These are phyloP conservation scores for Chrysotoxum bicinctum DNA, from an alignment of 2,888 invertebrate genomes.

Conservation along the genomic window DNA sequence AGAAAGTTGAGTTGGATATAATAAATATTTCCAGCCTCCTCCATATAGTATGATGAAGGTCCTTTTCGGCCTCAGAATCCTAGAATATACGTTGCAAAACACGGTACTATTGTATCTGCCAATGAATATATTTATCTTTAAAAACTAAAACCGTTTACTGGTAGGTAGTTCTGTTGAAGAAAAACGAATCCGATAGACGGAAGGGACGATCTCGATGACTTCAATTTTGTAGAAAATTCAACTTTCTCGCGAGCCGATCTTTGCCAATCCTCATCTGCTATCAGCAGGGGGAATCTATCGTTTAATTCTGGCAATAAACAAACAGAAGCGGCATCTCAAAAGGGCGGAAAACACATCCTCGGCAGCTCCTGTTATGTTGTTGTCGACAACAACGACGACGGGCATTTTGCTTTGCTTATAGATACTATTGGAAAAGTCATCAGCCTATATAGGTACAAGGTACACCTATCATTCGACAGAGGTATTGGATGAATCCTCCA, in stretches of 20 bases:
- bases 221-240: slow-evolving; percentile 1
- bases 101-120: neutral
- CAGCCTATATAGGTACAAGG: neutral
- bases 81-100: fast-evolving
- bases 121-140: slow-evolving; percentile 23
- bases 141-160: slow-evolving; percentile 27
- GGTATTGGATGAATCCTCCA: neutral
- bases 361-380: slow-evolving; percentile 64
- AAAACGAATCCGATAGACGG: neutral
- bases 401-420: neutral
- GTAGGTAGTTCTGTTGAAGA: neutral
- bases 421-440: neutral
- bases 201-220: slow-evolving; percentile 12
- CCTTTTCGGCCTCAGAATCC: neutral
- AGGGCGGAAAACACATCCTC: slow-evolving; percentile 51
- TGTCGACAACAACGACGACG: neutral
- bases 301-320: slow-evolving; percentile 73
- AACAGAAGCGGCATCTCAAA: slow-evolving; percentile 73
- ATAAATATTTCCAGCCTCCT: neutral
- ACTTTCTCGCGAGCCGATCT: slow-evolving; percentile 20
- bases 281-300: slow-evolving; percentile 69
- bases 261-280: slow-evolving; percentile 38
- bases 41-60: neutral
- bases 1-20: neutral
- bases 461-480: neutral